Percentiles rank a stretch among this genome's conserved stretches.
Evolutionary conservation across 2,888 invertebrate species (phyloP).

Genomic region (Parasteatoda lunata): DNA sequence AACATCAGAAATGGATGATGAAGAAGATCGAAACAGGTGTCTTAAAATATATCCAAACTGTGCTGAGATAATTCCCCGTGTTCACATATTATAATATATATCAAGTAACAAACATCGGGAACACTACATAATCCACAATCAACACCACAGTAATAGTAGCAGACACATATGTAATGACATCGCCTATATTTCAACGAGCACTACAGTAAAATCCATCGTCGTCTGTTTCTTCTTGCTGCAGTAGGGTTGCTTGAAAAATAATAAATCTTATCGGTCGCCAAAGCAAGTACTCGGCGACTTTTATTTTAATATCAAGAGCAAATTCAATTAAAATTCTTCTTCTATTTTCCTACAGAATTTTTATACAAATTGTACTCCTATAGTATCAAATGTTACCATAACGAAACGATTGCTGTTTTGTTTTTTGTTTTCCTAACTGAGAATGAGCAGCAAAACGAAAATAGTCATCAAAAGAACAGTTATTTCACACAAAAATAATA

Average conservation of each 20-base stretch:
- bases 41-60: constrained; percentile 39
- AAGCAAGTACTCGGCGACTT: background rate
- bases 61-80: constrained; percentile 18
- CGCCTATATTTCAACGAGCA: constrained; percentile 51
- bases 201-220: too few species aligned
- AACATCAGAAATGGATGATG: constrained; percentile 28
- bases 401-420: too few species aligned
- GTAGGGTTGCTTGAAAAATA: constrained; percentile 34
- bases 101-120: constrained; percentile 29
- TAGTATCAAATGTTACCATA: too few species aligned
- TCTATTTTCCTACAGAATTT: too few species aligned
- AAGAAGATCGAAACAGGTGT: constrained; percentile 19
- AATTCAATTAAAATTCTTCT: too few species aligned
- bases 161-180: constrained; percentile 55
- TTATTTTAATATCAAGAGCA: too few species aligned
- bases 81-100: constrained; percentile 51
- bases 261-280: constrained; percentile 50
- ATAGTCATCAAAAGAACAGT: too few species aligned
- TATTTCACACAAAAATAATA: too few species aligned
- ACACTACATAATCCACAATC: constrained; percentile 36
- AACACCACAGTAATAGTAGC: constrained; percentile 24
- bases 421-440: too few species aligned
- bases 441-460: too few species aligned
- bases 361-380: too few species aligned
- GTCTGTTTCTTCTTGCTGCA: constrained; percentile 34